These are phyloP conservation scores for Fulica atra DNA, from an alignment of 2,113 vertebrate species.

Conservation along the genomic window DNA sequence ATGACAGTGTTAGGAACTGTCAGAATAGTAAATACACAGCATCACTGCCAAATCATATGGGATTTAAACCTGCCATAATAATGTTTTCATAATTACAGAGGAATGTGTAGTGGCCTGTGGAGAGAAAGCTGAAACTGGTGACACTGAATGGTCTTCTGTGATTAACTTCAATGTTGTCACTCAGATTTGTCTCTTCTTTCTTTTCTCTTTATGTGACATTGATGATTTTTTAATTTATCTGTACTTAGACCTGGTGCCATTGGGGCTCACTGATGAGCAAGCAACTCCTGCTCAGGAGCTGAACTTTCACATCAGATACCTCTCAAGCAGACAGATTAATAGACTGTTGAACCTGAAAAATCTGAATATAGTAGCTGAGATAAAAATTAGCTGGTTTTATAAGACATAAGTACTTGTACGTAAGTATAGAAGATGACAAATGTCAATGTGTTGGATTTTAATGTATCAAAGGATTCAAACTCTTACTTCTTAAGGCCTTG, in stretches of 20 bases:
- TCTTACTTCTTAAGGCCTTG: conserved; percentile 26
- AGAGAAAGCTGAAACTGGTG: neutral
- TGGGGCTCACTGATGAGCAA: neutral
- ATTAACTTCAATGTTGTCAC: neutral
- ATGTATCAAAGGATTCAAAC: conserved; percentile 21
- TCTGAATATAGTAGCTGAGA: neutral
- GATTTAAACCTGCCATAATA: neutral
- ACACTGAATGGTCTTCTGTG: neutral
- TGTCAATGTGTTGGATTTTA: conserved; percentile 1
- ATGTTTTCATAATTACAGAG: conserved; percentile 29
- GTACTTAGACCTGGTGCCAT: neutral
- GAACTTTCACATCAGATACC: neutral
- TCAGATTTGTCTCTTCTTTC: neutral
- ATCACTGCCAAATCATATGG: neutral
- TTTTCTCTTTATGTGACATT: neutral
- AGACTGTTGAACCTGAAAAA: neutral
- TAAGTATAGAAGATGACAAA: conserved; percentile 8
- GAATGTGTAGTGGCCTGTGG: neutral
- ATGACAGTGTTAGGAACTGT: conserved; percentile 8
- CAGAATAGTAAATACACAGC: neutral
- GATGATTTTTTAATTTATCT: neutral
- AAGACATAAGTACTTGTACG: neutral
- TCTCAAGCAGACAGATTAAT: neutral
- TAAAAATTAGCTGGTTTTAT: neutral
- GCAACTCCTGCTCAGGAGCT: neutral